Evolutionary conservation across 2,113 vertebrate species (phyloP).

Genomic region (Platichthys flesus): DNA sequence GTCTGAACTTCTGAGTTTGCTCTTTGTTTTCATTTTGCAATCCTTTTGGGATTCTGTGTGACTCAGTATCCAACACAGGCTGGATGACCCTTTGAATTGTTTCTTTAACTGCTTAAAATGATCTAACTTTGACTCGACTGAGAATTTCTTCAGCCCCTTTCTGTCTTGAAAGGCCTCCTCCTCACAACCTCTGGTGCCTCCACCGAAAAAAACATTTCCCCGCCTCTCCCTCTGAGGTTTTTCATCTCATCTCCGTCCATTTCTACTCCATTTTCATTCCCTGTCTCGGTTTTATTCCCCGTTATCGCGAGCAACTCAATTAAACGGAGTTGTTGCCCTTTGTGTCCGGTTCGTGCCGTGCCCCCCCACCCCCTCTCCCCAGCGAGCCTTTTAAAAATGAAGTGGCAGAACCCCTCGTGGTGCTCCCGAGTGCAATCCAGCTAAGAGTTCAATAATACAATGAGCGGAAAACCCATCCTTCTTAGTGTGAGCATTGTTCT

Average conservation of each 20-base stretch:
- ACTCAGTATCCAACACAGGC: not conserved
- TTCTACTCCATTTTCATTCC: not conserved
- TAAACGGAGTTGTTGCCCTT: constrained; percentile 27
- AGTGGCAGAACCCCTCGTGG: constrained; percentile 38
- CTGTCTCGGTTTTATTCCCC: constrained; percentile 1
- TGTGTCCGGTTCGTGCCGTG: not conserved
- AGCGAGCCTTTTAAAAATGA: constrained; percentile 22
- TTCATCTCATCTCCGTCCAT: not conserved
- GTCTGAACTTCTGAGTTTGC: not conserved
- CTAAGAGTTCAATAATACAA: constrained; percentile 41
- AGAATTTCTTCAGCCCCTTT: not conserved
- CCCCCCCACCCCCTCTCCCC: not conserved
- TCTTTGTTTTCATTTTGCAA: not conserved
- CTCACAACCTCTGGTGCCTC: not conserved
- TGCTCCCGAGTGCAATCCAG: constrained; percentile 38
- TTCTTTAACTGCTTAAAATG: not conserved
- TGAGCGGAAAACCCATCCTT: constrained; percentile 43
- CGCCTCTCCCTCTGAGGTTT: not conserved
- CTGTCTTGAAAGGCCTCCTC: not conserved
- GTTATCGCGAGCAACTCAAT: constrained; percentile 39
- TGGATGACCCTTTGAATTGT: not conserved
- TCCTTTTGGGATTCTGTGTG: not conserved
- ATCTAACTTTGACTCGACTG: not conserved
- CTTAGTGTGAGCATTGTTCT: not conserved
- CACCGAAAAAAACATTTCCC: too few relatives aligned